Evolutionary conservation across 2,113 vertebrate species (phyloP), one percentile per base, ranked within the genome.

Genomic region (Pelusios castaneus): DNA sequence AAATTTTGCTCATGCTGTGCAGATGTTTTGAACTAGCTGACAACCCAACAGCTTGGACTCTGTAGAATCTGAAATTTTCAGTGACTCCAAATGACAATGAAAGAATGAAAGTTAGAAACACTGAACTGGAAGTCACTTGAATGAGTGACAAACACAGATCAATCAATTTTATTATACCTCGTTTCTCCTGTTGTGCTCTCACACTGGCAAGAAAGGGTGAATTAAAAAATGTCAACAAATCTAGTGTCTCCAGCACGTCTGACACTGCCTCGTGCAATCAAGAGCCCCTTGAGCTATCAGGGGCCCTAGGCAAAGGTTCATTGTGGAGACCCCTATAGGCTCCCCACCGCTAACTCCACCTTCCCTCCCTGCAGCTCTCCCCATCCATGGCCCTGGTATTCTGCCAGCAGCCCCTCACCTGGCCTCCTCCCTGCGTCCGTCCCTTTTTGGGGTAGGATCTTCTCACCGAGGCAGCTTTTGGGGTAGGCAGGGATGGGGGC

Each of bases 21-120:
- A 96, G 97, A 97, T 88, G 93, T 97, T 97, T 96, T 97, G 96
- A 98, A 97, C 95, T 95, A 95, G 83, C 90, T 96, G 95, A 97
- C 91, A 88, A 98, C 77, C 96, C 93, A 93, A 91, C 92, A 96
- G 91, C 92, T 96, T 89, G 91, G 94, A 84, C 95, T 90, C 89
- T 89, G 82, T 92, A 91, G 90, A 97, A 94, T 91, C 92, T 96
- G 89, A 97, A 96, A 95, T 8, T 96, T 97, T 84, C 91, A 95
- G 95, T 95, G 89, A 88, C 94, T 97, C 85, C 75, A 24, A 96
- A 97, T 34, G 83, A 96, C 97, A 98, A 97, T 88, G 93, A 96
- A 97, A 96, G 88, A 90, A 85, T 90, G 89, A 95, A 82, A 93
- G 84, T 92, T 92, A 98, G 97, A 88, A 87, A 88, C 88, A 91